Evolutionary conservation across 2,113 vertebrate genomes (phyloP), one percentile per base, ranked within the genome.

Genomic region (Pachyramphus minor): DNA sequence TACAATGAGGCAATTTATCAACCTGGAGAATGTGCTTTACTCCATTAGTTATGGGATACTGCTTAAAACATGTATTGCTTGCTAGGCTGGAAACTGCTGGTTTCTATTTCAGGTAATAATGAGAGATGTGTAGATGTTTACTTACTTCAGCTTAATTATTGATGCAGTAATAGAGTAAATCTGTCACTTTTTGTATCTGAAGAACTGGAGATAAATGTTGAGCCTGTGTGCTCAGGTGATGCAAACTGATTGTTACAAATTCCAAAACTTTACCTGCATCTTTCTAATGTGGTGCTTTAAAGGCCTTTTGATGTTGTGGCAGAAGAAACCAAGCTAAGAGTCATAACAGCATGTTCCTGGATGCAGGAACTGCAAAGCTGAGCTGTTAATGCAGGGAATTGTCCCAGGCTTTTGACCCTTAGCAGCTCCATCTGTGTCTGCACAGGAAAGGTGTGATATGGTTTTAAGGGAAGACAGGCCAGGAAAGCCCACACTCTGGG

Each of bases 351-450:
- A 2, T 16, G 0, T 39, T 92, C 42, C 60, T 63, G 13, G n/a
- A 15, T 71, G 0, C 39, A 45, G 39, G 42, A 90, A 2, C 50
- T 35, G 44, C 8, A 23, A 44, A 66, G n/a, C 63, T 67, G 63
- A 71, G 47, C 45, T 79, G 6, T 19, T 76, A 22, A 49, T 63
- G 44, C 71, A 23, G 10, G 68, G 82, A 47, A 13, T 2, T 0
- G 2, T 64, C 6, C 11, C 45, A 67, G 20, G 49, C 8, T 79
- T 49, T 44, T 25, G 11, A 17, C 33, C 30, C 35, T n/a, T 35
- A 21, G 1, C 64, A 47, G 16, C 35, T n/a, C 39, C 25, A 1
- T 3, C 3, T 19, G 47, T 27, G 30, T 27, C 0, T 39, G 27
- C 13, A 14, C 20, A 39, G 72, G 9, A 24, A 24, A 21, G n/a